Evolutionary conservation across 2,888 invertebrate species (phyloP).

Genomic region (Xestia rhomboidea): DNA sequence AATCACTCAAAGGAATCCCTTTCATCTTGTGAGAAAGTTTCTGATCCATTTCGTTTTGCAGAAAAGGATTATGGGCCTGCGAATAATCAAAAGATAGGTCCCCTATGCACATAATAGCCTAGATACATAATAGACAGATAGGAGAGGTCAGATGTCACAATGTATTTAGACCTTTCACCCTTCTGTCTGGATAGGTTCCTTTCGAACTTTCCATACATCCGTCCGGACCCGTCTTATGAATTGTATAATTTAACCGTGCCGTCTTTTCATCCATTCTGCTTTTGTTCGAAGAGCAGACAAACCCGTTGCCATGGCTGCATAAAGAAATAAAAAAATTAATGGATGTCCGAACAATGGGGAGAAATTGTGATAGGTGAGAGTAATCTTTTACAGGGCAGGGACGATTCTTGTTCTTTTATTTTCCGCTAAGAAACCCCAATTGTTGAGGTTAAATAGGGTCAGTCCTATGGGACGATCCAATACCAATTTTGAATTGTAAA

Average conservation of each 20-base stretch:
- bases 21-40: slow-evolving; percentile 65
- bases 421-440: slow-evolving; percentile 79
- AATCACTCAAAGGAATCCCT: slow-evolving; percentile 52
- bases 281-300: slow-evolving; percentile 85
- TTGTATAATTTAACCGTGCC: slow-evolving; percentile 83
- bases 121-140: slow-evolving; percentile 65
- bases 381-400: slow-evolving; percentile 84
- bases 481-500: slow-evolving; percentile 83
- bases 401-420: slow-evolving; percentile 84
- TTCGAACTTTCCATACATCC: slow-evolving; percentile 74
- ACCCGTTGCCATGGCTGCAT: slow-evolving; percentile 83
- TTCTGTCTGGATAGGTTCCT: slow-evolving; percentile 71
- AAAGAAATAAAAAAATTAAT: slow-evolving; percentile 85
- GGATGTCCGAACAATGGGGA: slow-evolving; percentile 86
- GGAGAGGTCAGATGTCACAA: slow-evolving; percentile 70
- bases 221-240: slow-evolving; percentile 81
- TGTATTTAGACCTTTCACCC: slow-evolving; percentile 76
- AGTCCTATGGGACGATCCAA: slow-evolving; percentile 74
- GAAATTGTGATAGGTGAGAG: slow-evolving; percentile 91
- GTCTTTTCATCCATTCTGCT: slow-evolving; percentile 85
- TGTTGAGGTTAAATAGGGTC: slow-evolving; percentile 86
- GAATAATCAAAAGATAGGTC: slow-evolving; percentile 62
- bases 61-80: slow-evolving; percentile 46
- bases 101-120: slow-evolving; percentile 49
- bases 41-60: slow-evolving; percentile 49